phyloP scores from a whole-genome alignment of 2,113 vertebrate species.

The Eurypyga helias region DNA sequence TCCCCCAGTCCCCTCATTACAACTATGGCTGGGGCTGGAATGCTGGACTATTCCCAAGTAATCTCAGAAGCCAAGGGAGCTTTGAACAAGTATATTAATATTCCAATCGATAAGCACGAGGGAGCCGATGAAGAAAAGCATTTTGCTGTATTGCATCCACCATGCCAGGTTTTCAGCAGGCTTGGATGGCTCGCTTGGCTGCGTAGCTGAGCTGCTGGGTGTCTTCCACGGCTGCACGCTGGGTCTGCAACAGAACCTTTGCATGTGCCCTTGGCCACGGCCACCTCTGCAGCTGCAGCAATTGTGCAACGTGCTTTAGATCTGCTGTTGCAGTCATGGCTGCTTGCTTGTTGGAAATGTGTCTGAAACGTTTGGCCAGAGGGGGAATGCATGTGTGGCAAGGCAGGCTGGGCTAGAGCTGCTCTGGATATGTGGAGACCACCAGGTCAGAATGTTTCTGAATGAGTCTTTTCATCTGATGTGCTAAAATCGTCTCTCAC shows the following conservation, averaged over 20 bases:
- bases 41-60: constrained; percentile 3
- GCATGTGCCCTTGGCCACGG: not conserved
- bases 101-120: not conserved
- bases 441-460: not conserved
- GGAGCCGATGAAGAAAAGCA: not conserved
- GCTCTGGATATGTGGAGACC: not conserved
- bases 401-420: not conserved
- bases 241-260: not conserved
- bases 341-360: not conserved
- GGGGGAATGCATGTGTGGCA: fast-evolving
- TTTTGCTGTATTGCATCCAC: not conserved
- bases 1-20: not conserved
- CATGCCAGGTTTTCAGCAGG: not conserved
- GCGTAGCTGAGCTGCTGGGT: not conserved
- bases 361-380: not conserved
- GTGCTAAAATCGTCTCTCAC: not conserved
- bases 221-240: not conserved
- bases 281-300: not conserved
- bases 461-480: not conserved
- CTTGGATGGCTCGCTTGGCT: not conserved
- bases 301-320: not conserved
- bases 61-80: not conserved
- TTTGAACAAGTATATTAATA: constrained; percentile 45
- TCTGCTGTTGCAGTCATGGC: fast-evolving
- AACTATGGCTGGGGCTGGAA: not conserved